Evolutionary conservation across 2,888 invertebrate genomes (phyloP).

Genomic region (Cactoblastis cactorum): DNA sequence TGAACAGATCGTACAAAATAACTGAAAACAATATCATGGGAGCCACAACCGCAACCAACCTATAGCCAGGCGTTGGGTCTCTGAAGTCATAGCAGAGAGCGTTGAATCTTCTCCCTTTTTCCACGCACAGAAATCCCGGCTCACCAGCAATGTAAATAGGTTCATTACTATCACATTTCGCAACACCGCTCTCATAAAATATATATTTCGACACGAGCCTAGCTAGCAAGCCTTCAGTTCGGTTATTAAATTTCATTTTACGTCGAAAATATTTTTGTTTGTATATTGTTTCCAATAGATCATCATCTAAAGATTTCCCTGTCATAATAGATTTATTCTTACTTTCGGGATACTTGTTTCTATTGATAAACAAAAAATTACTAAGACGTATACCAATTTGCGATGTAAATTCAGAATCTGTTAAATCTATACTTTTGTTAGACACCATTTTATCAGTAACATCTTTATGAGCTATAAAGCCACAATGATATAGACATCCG

Average conservation of each 20-base stretch:
- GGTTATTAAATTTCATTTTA: constrained; percentile 35
- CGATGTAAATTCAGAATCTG: constrained; percentile 21
- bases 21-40: constrained; percentile 60
- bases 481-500: constrained; percentile 51
- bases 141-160: constrained; percentile 49
- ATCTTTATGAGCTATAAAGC: constrained; percentile 44
- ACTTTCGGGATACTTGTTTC: background rate
- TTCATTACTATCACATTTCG: constrained; percentile 50
- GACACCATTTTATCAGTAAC: constrained; percentile 22
- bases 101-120: constrained; percentile 47
- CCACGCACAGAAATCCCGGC: constrained; percentile 52
- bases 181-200: constrained; percentile 44
- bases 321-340: background rate
- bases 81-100: constrained; percentile 58
- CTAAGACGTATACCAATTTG: background rate
- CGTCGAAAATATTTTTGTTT: constrained; percentile 38
- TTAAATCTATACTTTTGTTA: constrained; percentile 26
- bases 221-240: constrained; percentile 46
- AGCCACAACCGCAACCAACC: constrained; percentile 59
- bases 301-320: constrained; percentile 37
- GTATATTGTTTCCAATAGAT: constrained; percentile 44
- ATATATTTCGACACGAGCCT: constrained; percentile 53
- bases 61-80: constrained; percentile 59
- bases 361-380: background rate
- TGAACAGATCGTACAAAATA: constrained; percentile 66